Conservation (phyloP, 2,113 vertebrate genomes). For the Glareola pratincola region DNA sequence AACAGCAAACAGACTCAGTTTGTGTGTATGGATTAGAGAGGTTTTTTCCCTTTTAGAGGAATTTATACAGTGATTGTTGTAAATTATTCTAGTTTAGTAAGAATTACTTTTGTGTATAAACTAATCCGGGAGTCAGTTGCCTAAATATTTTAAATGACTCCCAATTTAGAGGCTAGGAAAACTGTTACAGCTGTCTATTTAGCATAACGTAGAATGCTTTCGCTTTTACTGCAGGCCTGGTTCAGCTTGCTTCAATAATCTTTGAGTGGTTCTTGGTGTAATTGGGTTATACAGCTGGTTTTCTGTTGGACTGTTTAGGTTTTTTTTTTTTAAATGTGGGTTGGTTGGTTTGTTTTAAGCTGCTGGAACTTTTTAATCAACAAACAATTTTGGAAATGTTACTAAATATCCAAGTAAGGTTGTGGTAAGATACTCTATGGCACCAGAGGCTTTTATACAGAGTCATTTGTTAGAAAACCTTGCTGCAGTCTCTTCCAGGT, state of each 20-base stretch:
- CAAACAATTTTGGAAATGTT: not conserved
- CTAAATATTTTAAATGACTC: not conserved
- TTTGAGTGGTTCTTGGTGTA: not conserved
- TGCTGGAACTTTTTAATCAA: not conserved
- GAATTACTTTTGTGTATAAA: not conserved
- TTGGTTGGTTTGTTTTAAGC: constrained; percentile 22
- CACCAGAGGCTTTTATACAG: not conserved
- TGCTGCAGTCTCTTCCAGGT: not conserved
- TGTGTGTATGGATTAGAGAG: not conserved
- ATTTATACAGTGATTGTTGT: not conserved
- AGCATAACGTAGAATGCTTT: not conserved
- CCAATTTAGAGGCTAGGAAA: not conserved
- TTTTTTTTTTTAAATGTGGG: not conserved
- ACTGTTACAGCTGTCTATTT: not conserved
- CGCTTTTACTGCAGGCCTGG: not conserved
- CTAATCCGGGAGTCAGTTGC: not conserved
- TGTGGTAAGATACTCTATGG: not conserved
- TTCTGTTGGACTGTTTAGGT: not conserved
- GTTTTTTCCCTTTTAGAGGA: not conserved
- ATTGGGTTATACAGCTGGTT: not conserved
- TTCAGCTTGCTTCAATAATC: not conserved
- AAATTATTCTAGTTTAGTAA: not conserved
- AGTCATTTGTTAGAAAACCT: not conserved
- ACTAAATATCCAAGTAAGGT: not conserved
- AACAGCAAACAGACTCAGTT: not conserved